These are phyloP conservation scores for Buceros bicornis DNA, from an alignment of 2,797 vertebrate genomes.

Conservation along the genomic window DNA sequence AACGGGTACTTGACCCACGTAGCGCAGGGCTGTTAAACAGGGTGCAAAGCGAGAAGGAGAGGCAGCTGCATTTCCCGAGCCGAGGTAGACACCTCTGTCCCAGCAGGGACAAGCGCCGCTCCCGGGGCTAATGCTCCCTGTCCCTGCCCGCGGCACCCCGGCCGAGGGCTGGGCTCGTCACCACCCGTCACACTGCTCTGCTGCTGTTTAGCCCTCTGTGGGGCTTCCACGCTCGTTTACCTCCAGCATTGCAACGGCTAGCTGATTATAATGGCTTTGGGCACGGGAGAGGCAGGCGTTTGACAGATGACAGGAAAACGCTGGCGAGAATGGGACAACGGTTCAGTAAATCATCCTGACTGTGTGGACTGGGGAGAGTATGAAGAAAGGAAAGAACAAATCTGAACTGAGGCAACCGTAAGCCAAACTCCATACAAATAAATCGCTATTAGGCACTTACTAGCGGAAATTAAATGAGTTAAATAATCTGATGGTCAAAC, in stretches of 20 bases:
- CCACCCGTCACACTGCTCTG: rapidly evolving
- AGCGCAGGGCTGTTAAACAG: background rate
- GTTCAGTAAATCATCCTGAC: background rate
- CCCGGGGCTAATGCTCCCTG: background rate
- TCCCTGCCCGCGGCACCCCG: rapidly evolving
- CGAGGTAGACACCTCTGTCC: background rate
- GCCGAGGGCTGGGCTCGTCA: background rate
- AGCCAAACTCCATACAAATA: background rate
- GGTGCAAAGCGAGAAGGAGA: background rate
- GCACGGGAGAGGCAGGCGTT: rapidly evolving
- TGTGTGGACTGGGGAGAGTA: background rate
- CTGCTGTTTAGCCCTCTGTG: background rate
- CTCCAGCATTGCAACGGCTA: background rate
- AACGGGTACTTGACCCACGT: background rate
- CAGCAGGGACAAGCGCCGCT: background rate
- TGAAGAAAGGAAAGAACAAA: background rate
- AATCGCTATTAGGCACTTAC: background rate
- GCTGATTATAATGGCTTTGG: background rate
- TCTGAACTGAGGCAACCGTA: background rate
- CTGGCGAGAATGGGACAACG: background rate
- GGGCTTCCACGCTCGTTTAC: background rate
- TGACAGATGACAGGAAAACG: background rate
- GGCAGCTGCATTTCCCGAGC: background rate
- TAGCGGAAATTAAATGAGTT: background rate
- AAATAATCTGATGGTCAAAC: background rate